Percentiles rank a stretch among this genome's conserved stretches.
Evolutionary conservation across 1,140 invertebrate species (phyloP).

Genomic region (Drosophila persimilis): DNA sequence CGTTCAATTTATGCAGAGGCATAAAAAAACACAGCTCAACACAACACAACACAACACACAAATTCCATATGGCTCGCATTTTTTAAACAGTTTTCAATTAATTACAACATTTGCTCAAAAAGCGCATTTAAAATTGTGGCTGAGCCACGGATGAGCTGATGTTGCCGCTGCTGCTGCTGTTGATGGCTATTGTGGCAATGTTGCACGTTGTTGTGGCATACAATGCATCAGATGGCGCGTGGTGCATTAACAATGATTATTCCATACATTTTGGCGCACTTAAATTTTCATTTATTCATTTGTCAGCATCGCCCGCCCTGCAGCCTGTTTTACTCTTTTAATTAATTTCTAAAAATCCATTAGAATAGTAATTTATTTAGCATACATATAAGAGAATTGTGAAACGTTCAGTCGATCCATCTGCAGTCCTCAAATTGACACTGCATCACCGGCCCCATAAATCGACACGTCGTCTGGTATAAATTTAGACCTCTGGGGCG

Average conservation of each 20-base stretch:
- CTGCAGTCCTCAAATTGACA: constrained; percentile 13
- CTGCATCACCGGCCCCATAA: constrained; percentile 45
- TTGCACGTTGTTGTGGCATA: not conserved
- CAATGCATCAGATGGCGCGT: constrained; percentile 30
- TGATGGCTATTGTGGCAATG: not conserved
- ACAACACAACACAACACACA: constrained; percentile 5
- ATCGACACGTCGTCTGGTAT: constrained; percentile 52
- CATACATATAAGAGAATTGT: not conserved
- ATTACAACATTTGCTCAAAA: constrained; percentile 52
- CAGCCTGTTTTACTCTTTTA: constrained; percentile 12
- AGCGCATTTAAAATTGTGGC: constrained; percentile 41
- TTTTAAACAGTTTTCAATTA: constrained; percentile 70
- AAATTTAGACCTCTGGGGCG: constrained; percentile 59
- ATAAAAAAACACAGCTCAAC: constrained; percentile 4
- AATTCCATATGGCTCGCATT: constrained; percentile 38
- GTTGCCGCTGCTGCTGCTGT: constrained; percentile 5
- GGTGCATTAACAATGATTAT: constrained; percentile 53
- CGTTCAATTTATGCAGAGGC: constrained; percentile 32
- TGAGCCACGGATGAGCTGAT: constrained; percentile 7
- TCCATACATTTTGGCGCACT: constrained; percentile 38
- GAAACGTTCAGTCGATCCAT: not conserved
- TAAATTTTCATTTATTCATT: constrained; percentile 52
- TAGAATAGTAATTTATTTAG: not conserved
- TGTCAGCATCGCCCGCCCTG: not conserved
- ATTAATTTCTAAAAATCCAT: constrained; percentile 19